Conservation (phyloP, 2,888 invertebrate species). For the Dioctria rufipes region DNA sequence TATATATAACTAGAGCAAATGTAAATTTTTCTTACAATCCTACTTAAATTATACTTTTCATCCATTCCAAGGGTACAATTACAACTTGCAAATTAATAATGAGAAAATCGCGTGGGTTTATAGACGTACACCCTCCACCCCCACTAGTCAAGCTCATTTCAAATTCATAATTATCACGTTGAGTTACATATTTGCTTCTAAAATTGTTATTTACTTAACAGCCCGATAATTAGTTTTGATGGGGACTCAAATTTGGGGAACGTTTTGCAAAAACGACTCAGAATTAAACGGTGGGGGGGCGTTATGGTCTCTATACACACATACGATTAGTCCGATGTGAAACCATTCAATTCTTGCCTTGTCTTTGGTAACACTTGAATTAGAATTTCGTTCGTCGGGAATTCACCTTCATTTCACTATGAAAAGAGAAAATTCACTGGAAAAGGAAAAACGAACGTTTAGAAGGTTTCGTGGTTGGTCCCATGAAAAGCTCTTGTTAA, state of each 20-base stretch:
- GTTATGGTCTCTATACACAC: neutral
- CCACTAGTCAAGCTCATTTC: slow-evolving; percentile 36
- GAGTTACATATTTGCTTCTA: slow-evolving; percentile 42
- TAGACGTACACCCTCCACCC: neutral
- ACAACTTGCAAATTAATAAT: slow-evolving; percentile 34
- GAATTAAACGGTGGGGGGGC: neutral
- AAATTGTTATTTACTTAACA: slow-evolving; percentile 48
- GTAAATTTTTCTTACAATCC: slow-evolving; percentile 8
- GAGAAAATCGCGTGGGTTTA: slow-evolving; percentile 17
- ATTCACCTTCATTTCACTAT: slow-evolving; percentile 11
- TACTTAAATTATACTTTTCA: slow-evolving; percentile 12
- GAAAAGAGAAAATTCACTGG: slow-evolving; percentile 1
- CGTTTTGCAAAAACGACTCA: slow-evolving; percentile 22
- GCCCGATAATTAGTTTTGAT: slow-evolving; percentile 43
- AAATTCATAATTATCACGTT: slow-evolving; percentile 45
- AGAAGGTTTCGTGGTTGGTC: neutral
- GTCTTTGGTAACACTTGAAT: slow-evolving; percentile 34
- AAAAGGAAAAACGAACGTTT: neutral
- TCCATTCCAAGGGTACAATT: slow-evolving; percentile 1
- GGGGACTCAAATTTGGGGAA: slow-evolving; percentile 14
- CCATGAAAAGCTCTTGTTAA: slow-evolving; percentile 39
- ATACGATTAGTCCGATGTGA: slow-evolving; percentile 25
- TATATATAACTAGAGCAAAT: no score
- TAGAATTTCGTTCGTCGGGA: slow-evolving; percentile 44
- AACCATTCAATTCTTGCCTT: slow-evolving; percentile 11